Percentiles rank a stretch among this genome's conserved stretches.
phyloP scores from a whole-genome alignment of 1,140 invertebrate genomes.

The Venustaconcha ellipsiformis region DNA sequence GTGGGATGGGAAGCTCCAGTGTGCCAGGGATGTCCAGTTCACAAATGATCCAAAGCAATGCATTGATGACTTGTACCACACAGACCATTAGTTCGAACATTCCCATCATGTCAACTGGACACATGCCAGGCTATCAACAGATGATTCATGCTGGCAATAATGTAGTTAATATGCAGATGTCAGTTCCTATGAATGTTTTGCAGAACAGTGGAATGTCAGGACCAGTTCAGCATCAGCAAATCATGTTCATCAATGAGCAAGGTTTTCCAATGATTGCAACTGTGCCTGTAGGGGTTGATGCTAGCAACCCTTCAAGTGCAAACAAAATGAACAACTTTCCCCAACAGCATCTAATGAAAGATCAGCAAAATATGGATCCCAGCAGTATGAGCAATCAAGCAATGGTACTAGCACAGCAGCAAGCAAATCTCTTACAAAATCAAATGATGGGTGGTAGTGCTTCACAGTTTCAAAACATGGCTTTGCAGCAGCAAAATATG shows the following conservation, averaged over 20 bases:
- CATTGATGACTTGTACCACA: slow-evolving; percentile 27
- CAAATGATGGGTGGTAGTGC: slow-evolving; percentile 17
- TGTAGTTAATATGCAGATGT: slow-evolving; percentile 43
- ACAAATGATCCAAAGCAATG: neutral
- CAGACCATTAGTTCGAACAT: slow-evolving; percentile 33
- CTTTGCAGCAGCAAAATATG: slow-evolving; percentile 23
- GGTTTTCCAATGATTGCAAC: slow-evolving; percentile 55
- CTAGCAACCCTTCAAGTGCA: slow-evolving; percentile 24
- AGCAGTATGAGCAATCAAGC: slow-evolving; percentile 33
- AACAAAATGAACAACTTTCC: slow-evolving; percentile 20
- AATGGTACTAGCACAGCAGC: slow-evolving; percentile 34
- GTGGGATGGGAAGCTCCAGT: slow-evolving; percentile 20
- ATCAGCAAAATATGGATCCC: slow-evolving; percentile 35
- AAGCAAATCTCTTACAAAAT: slow-evolving; percentile 30
- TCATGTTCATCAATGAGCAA: slow-evolving; percentile 62
- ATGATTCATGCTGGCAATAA: slow-evolving; percentile 27
- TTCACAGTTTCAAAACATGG: slow-evolving; percentile 17
- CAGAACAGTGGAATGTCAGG: slow-evolving; percentile 15
- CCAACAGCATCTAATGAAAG: slow-evolving; percentile 14
- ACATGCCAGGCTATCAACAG: slow-evolving; percentile 27
- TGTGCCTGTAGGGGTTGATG: slow-evolving; percentile 40
- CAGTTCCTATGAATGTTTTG: slow-evolving; percentile 32
- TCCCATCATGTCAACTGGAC: slow-evolving; percentile 40
- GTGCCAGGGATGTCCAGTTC: slow-evolving; percentile 9
- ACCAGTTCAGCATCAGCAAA: slow-evolving; percentile 40